phyloP scores from a whole-genome alignment of 2,888 invertebrate species.

The Catocala fraxini region DNA sequence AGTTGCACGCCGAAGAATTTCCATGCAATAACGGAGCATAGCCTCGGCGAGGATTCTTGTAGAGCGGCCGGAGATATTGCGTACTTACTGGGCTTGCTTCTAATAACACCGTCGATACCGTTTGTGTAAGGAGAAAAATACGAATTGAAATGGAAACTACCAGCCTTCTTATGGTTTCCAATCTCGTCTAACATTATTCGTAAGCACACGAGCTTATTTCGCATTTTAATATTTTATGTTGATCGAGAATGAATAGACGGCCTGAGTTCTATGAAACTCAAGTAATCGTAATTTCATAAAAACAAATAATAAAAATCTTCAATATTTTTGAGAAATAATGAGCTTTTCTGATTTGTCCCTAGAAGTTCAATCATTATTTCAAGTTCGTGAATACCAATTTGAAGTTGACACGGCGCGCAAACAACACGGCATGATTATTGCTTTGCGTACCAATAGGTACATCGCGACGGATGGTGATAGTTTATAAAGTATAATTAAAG shows the following conservation, averaged over 20 bases:
- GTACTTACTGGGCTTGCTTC: conserved; percentile 83
- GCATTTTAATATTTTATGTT: conserved; percentile 61
- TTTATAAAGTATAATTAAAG: too few relatives aligned
- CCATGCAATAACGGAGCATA: conserved; percentile 84
- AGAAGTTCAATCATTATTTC: too few relatives aligned
- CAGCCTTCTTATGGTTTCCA: conserved; percentile 75
- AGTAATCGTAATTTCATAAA: conserved; percentile 4
- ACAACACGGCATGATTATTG: too few relatives aligned
- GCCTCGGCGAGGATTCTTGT: conserved; percentile 74
- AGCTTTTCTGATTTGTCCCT: too few relatives aligned
- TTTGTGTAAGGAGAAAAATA: conserved; percentile 82
- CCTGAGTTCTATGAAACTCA: too few relatives aligned
- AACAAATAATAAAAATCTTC: too few relatives aligned
- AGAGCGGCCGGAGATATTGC: conserved; percentile 82
- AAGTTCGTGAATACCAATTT: too few relatives aligned
- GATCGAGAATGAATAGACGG: conserved; percentile 28
- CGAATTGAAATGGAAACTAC: conserved; percentile 81
- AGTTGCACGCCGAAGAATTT: conserved; percentile 86
- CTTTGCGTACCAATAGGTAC: too few relatives aligned
- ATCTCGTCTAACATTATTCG: conserved; percentile 68
- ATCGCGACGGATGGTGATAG: too few relatives aligned
- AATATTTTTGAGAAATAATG: too few relatives aligned
- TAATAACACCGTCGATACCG: conserved; percentile 84
- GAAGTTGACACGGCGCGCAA: too few relatives aligned
- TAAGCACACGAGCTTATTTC: conserved; percentile 57